phyloP scores from a whole-genome alignment of 2,797 vertebrate genomes.

The Acipenser oxyrinchus region DNA sequence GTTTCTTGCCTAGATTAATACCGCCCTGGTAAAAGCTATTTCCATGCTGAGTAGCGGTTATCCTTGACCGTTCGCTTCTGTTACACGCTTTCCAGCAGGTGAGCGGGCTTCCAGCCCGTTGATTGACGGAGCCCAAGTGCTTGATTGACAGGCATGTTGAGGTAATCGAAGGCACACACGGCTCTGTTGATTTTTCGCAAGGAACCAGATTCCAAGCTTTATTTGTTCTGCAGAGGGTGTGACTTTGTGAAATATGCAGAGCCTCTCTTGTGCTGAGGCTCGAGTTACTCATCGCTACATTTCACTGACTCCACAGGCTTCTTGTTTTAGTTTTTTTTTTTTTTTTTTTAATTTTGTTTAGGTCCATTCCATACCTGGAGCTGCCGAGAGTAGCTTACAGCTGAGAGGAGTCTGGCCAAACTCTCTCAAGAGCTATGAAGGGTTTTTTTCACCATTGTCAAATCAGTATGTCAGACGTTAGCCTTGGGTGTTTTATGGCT shows the following conservation, averaged over 20 bases:
- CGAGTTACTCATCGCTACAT: background rate
- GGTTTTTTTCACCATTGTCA: background rate
- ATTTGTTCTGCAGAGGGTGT: slow-evolving; percentile 3
- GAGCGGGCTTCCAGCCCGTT: too few relatives aligned
- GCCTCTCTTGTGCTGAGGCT: background rate
- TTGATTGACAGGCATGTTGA: slow-evolving; percentile 23
- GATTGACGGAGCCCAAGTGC: slow-evolving; percentile 24
- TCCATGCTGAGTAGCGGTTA: too few relatives aligned
- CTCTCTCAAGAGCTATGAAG: background rate
- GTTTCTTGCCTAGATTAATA: too few relatives aligned
- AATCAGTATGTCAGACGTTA: too few relatives aligned
- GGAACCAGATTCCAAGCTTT: background rate
- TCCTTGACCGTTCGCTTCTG: too few relatives aligned
- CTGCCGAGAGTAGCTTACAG: background rate
- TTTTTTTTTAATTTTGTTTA: background rate
- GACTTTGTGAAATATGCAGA: background rate
- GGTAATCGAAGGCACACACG: slow-evolving; percentile 22
- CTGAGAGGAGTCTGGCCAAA: slow-evolving; percentile 3
- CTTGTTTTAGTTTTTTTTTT: background rate
- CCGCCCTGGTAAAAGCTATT: too few relatives aligned
- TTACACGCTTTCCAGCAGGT: too few relatives aligned
- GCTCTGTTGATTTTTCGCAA: background rate
- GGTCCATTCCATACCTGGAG: background rate
- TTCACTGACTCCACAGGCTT: background rate
- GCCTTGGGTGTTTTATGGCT: too few relatives aligned